Conservation (phyloP, 2,888 invertebrate genomes). For the Siphlonurus alternatus region DNA sequence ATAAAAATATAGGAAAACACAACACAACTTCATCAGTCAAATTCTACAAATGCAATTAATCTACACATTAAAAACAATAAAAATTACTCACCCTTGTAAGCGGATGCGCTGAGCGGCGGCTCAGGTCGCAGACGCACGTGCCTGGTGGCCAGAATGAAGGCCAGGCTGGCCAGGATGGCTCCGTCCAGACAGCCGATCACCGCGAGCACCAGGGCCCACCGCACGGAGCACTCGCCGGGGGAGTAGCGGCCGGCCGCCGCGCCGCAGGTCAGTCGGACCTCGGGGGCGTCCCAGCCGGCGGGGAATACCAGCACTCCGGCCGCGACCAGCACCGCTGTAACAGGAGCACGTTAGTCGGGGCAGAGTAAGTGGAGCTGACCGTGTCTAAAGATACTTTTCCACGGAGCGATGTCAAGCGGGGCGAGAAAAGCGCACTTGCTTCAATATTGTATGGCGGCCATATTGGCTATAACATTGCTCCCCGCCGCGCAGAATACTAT, state of each 20-base stretch:
- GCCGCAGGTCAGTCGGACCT: slow-evolving; percentile 74
- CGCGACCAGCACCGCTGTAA: slow-evolving; percentile 69
- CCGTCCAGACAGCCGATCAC: slow-evolving; percentile 79
- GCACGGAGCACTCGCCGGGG: slow-evolving; percentile 58
- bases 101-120: slow-evolving; percentile 46
- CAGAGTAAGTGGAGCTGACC: too few species aligned
- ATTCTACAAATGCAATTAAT: too few species aligned
- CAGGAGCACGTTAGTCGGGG: too few species aligned
- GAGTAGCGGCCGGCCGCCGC: slow-evolving; percentile 56
- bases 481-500: too few species aligned
- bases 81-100: slow-evolving; percentile 39
- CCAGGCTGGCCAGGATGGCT: slow-evolving; percentile 68
- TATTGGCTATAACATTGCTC: too few species aligned
- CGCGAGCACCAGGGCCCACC: slow-evolving; percentile 88
- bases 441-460: too few species aligned
- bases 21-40: too few species aligned
- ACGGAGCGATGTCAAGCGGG: too few species aligned
- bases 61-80: too few species aligned
- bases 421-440: too few species aligned
- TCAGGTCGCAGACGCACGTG: slow-evolving; percentile 75
- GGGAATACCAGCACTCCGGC: slow-evolving; percentile 80
- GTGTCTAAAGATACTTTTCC: too few species aligned
- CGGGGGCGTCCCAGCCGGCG: slow-evolving; percentile 73
- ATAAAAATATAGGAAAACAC: too few species aligned
- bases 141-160: slow-evolving; percentile 81